Evolutionary conservation across 2,113 vertebrate genomes (phyloP), one percentile per base, ranked within the genome.

Genomic region (Erythrolamprus reginae): DNA sequence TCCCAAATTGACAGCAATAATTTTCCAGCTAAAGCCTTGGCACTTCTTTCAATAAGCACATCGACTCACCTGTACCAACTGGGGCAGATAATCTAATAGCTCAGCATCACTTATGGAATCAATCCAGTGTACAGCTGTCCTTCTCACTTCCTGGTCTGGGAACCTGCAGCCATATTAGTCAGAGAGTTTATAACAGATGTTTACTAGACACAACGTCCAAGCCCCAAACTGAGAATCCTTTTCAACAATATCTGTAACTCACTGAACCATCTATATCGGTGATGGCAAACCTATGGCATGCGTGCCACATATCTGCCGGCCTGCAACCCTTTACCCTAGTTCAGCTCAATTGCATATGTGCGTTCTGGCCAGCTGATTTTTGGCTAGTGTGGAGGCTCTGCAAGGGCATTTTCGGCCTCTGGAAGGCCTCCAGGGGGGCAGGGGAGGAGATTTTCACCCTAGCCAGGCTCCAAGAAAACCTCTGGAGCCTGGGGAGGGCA

Each of bases 91-190:
- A 95, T 99, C 99, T 17, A 99, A 96, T 84, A 99, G 97, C 95
- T 99, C 99, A 0, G 98, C 95, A 45, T 99, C 98, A 0, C 99
- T 98, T 92, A 99, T 98, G 1, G 98, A 98, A 94, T 99, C 98
- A 24, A 99, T 99, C 99, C 99, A 99, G 93, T 98, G 98, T 42
- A 99, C 99, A 0, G 99, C 99, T 0, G 98, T 99, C 56, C 97
- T 98, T 50, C 99, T 97, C 89, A 99, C 97, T 96, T 99, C 98
- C 96, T 99, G 99, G 95, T 99, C 99, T 0, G 99, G 98, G 94
- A 99, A 99, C 82, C 99, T 99, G 93, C 1, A 8, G 48, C 12
- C 1, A 0, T 50, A 3, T 0, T 38, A 95, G 0, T 88, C 70
- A 0, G 0, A 19, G 23, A 70, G 83, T 45, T 26, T 24, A 58